phyloP scores from a whole-genome alignment of 2,113 vertebrate genomes.

The Panthera leo region DNA sequence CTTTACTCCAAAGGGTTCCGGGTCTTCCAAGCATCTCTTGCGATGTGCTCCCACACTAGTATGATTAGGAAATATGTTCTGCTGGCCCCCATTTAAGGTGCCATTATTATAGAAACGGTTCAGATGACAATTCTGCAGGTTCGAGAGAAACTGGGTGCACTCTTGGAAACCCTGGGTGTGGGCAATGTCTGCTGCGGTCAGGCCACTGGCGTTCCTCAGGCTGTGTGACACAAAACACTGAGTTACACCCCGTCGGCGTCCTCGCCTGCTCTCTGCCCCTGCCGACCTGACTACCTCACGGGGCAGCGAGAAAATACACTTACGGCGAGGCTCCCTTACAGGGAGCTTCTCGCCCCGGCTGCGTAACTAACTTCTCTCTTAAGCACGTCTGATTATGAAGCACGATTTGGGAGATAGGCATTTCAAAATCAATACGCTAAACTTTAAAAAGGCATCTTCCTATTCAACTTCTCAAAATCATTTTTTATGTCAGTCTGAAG shows the following conservation, averaged over 20 bases:
- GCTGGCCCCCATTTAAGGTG: slow-evolving; percentile 85
- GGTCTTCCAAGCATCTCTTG: slow-evolving; percentile 90
- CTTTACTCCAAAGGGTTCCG: slow-evolving; percentile 87
- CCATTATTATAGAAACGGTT: slow-evolving; percentile 88
- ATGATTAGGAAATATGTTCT: slow-evolving; percentile 81
- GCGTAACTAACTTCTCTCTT: slow-evolving; percentile 82
- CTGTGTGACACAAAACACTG: slow-evolving; percentile 89
- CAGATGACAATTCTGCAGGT: slow-evolving; percentile 92
- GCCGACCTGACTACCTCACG: slow-evolving; percentile 85
- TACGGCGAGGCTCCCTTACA: slow-evolving; percentile 79
- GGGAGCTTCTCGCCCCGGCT: slow-evolving; percentile 79
- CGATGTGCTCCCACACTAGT: slow-evolving; percentile 87
- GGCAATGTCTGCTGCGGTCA: slow-evolving; percentile 97
- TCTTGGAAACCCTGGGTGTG: slow-evolving; percentile 94
- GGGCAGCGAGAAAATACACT: slow-evolving; percentile 71
- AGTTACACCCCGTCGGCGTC: slow-evolving; percentile 86
- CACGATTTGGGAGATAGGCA: slow-evolving; percentile 83
- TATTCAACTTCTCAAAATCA: slow-evolving; percentile 80
- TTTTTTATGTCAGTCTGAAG: slow-evolving; percentile 83
- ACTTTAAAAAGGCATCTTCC: slow-evolving; percentile 80
- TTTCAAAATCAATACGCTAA: slow-evolving; percentile 82
- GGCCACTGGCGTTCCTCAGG: slow-evolving; percentile 95
- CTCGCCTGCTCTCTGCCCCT: slow-evolving; percentile 69
- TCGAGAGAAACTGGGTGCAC: slow-evolving; percentile 93
- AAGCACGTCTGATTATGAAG: slow-evolving; percentile 81